phyloP scores from a whole-genome alignment of 1,140 invertebrate genomes.

The Lutraria rhynchaena region DNA sequence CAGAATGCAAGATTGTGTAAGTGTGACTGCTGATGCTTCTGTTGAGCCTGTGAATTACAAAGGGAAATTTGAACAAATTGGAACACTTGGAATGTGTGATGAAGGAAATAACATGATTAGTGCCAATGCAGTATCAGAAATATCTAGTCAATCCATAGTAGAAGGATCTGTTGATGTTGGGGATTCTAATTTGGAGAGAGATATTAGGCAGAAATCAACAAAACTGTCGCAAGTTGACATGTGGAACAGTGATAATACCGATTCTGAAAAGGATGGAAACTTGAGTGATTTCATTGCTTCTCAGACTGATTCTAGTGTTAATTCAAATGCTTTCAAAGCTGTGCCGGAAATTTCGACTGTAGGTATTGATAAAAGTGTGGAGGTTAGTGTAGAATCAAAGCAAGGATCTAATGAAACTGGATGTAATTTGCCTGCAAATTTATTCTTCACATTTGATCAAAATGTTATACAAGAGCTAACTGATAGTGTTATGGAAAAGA shows the following conservation, averaged over 20 bases:
- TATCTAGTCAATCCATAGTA: background rate
- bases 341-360: background rate
- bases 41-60: too few species aligned
- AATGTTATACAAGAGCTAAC: slow-evolving; percentile 46
- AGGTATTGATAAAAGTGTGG: background rate
- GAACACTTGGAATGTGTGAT: background rate
- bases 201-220: too few species aligned
- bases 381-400: background rate
- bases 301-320: background rate
- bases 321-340: background rate
- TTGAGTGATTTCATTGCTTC: background rate
- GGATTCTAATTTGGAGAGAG: too few species aligned
- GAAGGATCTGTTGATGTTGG: too few species aligned
- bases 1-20: background rate
- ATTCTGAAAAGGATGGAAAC: background rate
- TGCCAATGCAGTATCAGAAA: slow-evolving; percentile 1
- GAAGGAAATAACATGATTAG: background rate
- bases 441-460: slow-evolving; percentile 51
- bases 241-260: background rate
- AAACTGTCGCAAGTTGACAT: too few species aligned
- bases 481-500: slow-evolving; percentile 50
- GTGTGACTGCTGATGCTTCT: background rate
- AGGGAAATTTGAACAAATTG: background rate
- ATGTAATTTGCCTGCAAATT: background rate
- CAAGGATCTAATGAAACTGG: background rate